phyloP scores from a whole-genome alignment of 2,113 vertebrate genomes.

The Periophthalmodon schlosseri region DNA sequence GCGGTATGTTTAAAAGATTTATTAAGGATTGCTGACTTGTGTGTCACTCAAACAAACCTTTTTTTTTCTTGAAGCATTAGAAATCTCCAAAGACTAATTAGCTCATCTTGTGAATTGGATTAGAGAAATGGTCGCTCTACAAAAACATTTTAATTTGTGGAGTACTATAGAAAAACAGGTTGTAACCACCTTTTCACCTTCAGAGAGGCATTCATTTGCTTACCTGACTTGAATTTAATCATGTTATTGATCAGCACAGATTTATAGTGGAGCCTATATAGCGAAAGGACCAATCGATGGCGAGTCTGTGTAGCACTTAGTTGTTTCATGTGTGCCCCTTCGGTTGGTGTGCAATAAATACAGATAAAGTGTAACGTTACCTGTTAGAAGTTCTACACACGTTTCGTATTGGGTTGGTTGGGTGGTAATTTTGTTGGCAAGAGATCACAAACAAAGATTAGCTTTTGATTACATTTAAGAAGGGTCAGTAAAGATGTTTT shows the following conservation, averaged over 20 bases:
- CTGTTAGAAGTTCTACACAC: background rate
- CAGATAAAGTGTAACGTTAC: background rate
- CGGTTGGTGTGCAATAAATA: slow-evolving; percentile 2
- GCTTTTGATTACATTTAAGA: slow-evolving; percentile 2
- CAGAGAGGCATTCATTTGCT: slow-evolving; percentile 1
- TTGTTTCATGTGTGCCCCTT: background rate
- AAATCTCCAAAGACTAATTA: slow-evolving; percentile 21
- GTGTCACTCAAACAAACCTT: slow-evolving; percentile 41
- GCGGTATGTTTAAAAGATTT: slow-evolving; percentile 57
- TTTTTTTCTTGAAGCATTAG: slow-evolving; percentile 7
- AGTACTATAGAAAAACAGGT: background rate
- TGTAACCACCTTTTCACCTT: slow-evolving; percentile 9
- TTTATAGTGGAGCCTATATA: background rate
- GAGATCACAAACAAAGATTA: background rate
- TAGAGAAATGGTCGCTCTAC: background rate
- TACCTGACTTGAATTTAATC: slow-evolving; percentile 12
- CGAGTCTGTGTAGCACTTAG: background rate
- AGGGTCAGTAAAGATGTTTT: background rate
- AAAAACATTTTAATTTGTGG: slow-evolving; percentile 2
- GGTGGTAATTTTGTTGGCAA: background rate
- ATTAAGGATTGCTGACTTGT: slow-evolving; percentile 47
- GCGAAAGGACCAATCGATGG: background rate
- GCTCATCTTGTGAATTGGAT: slow-evolving; percentile 14
- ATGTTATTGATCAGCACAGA: slow-evolving; percentile 4
- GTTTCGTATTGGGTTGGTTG: background rate